Evolutionary conservation across 2,888 invertebrate genomes (phyloP).

Genomic region (Eledone cirrhosa): DNA sequence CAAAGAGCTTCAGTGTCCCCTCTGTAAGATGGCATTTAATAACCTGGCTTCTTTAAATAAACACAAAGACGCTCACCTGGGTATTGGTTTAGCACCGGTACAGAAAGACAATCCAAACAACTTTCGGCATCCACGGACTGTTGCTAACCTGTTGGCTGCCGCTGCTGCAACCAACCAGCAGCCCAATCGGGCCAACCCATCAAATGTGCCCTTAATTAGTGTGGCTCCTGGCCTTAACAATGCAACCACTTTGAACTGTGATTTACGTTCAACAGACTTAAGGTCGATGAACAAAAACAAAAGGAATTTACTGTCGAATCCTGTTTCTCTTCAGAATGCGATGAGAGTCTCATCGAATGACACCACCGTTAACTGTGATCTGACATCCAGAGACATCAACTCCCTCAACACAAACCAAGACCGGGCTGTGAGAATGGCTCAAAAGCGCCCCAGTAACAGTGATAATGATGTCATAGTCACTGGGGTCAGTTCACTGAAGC

Average conservation of each 20-base stretch:
- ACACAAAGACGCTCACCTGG: slow-evolving; percentile 23
- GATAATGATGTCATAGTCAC: slow-evolving; percentile 23
- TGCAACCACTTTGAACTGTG: slow-evolving; percentile 17
- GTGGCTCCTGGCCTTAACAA: neutral
- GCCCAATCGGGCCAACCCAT: neutral
- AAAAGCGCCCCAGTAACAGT: slow-evolving; percentile 23
- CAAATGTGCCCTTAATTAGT: neutral
- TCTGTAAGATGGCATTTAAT: neutral
- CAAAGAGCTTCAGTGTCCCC: slow-evolving; percentile 19
- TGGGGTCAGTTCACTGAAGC: slow-evolving; percentile 25
- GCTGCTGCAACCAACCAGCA: neutral
- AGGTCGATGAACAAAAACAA: slow-evolving; percentile 1
- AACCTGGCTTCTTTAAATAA: slow-evolving; percentile 9
- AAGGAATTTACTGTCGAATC: neutral
- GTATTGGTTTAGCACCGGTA: neutral
- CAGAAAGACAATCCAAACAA: neutral
- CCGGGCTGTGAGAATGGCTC: neutral
- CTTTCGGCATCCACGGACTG: too few relatives aligned
- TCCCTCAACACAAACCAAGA: neutral
- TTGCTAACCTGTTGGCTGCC: neutral
- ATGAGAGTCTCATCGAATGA: neutral
- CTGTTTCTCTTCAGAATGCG: neutral
- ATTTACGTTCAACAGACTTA: slow-evolving; percentile 23
- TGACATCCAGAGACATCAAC: slow-evolving; percentile 6
- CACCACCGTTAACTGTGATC: slow-evolving; percentile 20